Percentiles rank a stretch among this genome's conserved stretches.
phyloP scores from a whole-genome alignment of 1,140 invertebrate species.

The Armadillidium nasatum region DNA sequence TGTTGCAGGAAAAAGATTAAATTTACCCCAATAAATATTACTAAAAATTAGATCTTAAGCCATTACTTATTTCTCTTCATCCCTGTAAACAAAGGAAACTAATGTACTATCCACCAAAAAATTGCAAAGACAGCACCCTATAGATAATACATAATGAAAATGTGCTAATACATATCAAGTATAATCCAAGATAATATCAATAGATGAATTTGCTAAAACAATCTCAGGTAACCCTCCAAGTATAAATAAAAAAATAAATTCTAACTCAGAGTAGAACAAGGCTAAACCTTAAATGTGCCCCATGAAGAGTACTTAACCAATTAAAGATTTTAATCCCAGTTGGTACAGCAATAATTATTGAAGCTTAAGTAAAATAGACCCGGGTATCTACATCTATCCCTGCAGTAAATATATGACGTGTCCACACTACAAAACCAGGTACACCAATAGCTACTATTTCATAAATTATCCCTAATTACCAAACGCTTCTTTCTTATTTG shows the following conservation, averaged over 20 bases:
- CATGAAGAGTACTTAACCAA: slow-evolving; percentile 50
- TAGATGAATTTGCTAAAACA: slow-evolving; percentile 64
- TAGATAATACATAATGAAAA: slow-evolving; percentile 60
- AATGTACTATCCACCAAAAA: slow-evolving; percentile 49
- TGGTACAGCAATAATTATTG: slow-evolving; percentile 61
- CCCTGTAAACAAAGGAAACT: slow-evolving; percentile 48
- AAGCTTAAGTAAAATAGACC: slow-evolving; percentile 67
- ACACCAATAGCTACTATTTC: slow-evolving; percentile 49
- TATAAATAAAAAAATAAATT: slow-evolving; percentile 59
- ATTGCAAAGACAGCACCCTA: slow-evolving; percentile 51
- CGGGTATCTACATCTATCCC: slow-evolving; percentile 68
- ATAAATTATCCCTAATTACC: slow-evolving; percentile 57
- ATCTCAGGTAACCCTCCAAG: slow-evolving; percentile 45
- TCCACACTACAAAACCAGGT: slow-evolving; percentile 63
- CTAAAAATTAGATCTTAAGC: slow-evolving; percentile 23
- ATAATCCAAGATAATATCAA: slow-evolving; percentile 67
- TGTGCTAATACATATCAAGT: slow-evolving; percentile 71
- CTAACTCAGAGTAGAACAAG: slow-evolving; percentile 60
- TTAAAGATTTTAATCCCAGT: slow-evolving; percentile 63
- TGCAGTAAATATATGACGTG: slow-evolving; percentile 67
- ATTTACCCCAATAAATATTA: slow-evolving; percentile 31
- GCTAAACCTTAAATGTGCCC: slow-evolving; percentile 53
- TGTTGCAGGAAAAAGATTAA: slow-evolving; percentile 68
- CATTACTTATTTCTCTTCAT: slow-evolving; percentile 37
- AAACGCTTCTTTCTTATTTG: slow-evolving; percentile 57